Percentiles rank a stretch among this genome's conserved stretches.
These are phyloP conservation scores for Oncorhynchus nerka DNA, from an alignment of 2,113 vertebrate species.

Conservation along the genomic window DNA sequence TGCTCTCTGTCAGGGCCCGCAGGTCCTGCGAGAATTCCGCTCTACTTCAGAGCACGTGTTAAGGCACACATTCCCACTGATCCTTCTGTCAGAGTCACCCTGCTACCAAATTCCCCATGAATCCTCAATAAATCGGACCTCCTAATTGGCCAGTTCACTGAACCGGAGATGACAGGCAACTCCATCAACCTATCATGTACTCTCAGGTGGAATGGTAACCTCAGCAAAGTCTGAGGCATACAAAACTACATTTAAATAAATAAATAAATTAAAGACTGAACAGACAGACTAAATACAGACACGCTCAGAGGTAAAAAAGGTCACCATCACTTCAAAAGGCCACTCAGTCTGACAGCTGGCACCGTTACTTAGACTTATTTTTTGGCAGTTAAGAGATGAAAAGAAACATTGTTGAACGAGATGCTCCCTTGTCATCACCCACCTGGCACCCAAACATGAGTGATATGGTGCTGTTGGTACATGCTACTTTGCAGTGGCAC, in stretches of 20 bases:
- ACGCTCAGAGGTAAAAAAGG: not conserved
- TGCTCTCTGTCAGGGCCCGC: too few species aligned
- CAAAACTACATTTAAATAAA: not conserved
- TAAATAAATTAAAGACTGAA: not conserved
- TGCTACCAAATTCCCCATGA: constrained; percentile 23
- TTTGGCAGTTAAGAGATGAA: constrained; percentile 40
- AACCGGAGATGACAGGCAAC: not conserved
- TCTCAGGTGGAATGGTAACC: constrained; percentile 28
- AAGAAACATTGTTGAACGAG: not conserved
- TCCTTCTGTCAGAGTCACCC: not conserved
- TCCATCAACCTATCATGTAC: not conserved
- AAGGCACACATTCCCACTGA: constrained; percentile 23
- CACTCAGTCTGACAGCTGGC: not conserved
- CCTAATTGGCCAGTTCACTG: not conserved
- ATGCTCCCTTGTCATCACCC: constrained; percentile 54
- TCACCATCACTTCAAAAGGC: not conserved
- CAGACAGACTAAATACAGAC: not conserved
- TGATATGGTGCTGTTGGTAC: constrained; percentile 84
- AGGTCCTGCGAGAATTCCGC: not conserved
- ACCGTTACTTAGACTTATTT: too few species aligned
- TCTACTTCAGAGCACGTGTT: constrained; percentile 45
- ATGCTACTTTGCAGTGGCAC: constrained; percentile 89
- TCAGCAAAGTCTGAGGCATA: constrained; percentile 30
- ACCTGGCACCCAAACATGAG: constrained; percentile 92
- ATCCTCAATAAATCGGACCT: not conserved